phyloP scores from a whole-genome alignment of 2,888 invertebrate species.

The Neelides folsomi region DNA sequence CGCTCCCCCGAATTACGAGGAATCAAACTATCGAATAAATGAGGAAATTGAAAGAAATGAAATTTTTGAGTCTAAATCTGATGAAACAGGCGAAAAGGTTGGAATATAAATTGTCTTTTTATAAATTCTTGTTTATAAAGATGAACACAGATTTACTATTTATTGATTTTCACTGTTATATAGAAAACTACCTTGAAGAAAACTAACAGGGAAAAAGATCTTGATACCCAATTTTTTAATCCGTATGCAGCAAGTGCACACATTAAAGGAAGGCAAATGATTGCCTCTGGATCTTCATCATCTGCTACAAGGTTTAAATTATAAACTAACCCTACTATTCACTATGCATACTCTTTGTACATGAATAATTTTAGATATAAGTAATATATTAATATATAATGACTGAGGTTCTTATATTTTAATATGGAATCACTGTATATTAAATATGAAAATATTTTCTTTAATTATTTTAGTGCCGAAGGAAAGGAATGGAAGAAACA shows the following conservation, averaged over 20 bases:
- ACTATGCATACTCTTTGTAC: too few relatives aligned
- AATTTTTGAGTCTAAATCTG: background rate
- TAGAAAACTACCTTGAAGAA: conserved; percentile 14
- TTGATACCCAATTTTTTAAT: conserved; percentile 23
- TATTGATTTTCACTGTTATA: background rate
- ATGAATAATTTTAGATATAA: too few relatives aligned
- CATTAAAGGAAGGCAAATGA: conserved; percentile 19
- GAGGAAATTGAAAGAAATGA: background rate
- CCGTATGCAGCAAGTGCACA: conserved; percentile 12
- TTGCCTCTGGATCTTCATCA: conserved; percentile 20
- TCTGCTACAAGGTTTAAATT: conserved; percentile 10
- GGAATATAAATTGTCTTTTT: background rate
- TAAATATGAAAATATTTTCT: background rate
- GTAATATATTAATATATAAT: too few relatives aligned
- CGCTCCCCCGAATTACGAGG: conserved; percentile 59
- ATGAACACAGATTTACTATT: background rate
- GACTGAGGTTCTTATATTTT: too few relatives aligned
- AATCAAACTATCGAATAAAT: conserved; percentile 44
- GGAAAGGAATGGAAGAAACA: conserved; percentile 74
- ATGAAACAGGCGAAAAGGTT: background rate
- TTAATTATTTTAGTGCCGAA: conserved; percentile 2
- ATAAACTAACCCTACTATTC: background rate
- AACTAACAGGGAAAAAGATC: conserved; percentile 15
- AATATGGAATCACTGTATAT: too few relatives aligned
- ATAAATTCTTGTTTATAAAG: too few relatives aligned